A percentile compares a stretch with the other conserved stretches of the same genome.
Evolutionary conservation across 2,797 vertebrate genomes (phyloP).

Genomic region (Numenius phaeopus): DNA sequence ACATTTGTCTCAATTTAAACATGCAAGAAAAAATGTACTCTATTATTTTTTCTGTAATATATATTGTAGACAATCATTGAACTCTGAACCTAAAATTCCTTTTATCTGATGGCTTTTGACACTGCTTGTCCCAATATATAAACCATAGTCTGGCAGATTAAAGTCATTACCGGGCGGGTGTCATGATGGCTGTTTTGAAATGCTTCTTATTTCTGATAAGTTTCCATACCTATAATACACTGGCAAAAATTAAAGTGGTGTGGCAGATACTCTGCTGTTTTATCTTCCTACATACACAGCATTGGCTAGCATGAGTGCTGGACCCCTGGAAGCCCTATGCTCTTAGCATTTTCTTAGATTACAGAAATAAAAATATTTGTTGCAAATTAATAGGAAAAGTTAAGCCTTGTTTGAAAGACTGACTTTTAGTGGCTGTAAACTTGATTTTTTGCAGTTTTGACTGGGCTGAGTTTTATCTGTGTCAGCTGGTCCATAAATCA

Average conservation of each 20-base stretch:
- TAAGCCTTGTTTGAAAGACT: background rate
- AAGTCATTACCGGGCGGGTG: background rate
- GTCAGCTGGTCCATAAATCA: background rate
- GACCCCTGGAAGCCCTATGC: background rate
- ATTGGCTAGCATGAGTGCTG: fast-evolving
- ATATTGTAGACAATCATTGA: background rate
- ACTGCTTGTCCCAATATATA: background rate
- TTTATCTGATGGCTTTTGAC: background rate
- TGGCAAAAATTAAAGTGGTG: background rate
- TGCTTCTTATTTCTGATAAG: background rate
- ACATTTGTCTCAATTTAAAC: background rate
- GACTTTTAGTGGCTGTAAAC: background rate
- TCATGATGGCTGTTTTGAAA: background rate
- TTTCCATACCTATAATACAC: background rate
- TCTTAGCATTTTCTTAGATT: background rate
- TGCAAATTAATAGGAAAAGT: background rate
- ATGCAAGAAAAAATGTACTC: background rate
- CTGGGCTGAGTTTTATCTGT: background rate
- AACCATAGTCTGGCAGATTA: background rate
- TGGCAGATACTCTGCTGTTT: background rate
- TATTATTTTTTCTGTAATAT: background rate
- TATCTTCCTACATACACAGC: background rate
- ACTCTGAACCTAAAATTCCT: background rate
- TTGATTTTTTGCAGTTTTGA: background rate
- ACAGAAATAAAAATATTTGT: background rate